Base-by-base conservation (phyloP, 2,888 invertebrate genomes). In the Acronicta aceris region DNA sequence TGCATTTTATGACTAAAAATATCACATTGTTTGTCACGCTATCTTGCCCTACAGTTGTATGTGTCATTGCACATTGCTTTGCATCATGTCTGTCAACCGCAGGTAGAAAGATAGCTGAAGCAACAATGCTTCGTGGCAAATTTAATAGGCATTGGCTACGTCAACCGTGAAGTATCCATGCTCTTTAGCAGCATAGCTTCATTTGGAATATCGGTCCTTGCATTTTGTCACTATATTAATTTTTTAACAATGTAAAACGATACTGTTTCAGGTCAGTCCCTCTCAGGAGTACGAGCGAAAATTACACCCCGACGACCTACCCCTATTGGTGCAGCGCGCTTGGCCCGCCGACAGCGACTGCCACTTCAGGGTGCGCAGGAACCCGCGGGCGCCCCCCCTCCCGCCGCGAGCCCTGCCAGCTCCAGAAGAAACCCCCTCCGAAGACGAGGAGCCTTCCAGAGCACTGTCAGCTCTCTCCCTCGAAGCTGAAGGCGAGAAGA, bases 251-350 rank as follows among this genome's bases (percentile, higher is more conserved):
- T 33, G n/a, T 38, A 5, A 38, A 38, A 5, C 2, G n/a, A 1
- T 38, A 16, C 5, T 2, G 42, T 87, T 90, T 9, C 87, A 96
- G 96, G 96, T 96, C 27, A 96, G 96, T 81, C 96, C 96, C 68
- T 96, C 97, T 8, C 97, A 97, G 88, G 98, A 98, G 88, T 98
- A 98, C 90, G 98, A 98, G 89, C 96, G 98, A 60, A 98, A 98
- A 91, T 91, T 98, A 40, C 98, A 98, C 89, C 97, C 97, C 0
- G 98, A 98, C 76, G 98, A 98, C 88, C 95, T 97, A 66, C 98
- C 98, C 0, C 94, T 98, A 25, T 95, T 96, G 76, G 97, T 98
- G 36, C 98, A 98, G 87, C 96, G 97, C 76, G 95, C 96, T 10
- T 96, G 97, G 96, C 95, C 96, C 60, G 90, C 96, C 8, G 96